A percentile compares a stretch with the other conserved stretches of the same genome.
Evolutionary conservation across 2,797 vertebrate genomes (phyloP).

Genomic region (Hylomyscus alleni): DNA sequence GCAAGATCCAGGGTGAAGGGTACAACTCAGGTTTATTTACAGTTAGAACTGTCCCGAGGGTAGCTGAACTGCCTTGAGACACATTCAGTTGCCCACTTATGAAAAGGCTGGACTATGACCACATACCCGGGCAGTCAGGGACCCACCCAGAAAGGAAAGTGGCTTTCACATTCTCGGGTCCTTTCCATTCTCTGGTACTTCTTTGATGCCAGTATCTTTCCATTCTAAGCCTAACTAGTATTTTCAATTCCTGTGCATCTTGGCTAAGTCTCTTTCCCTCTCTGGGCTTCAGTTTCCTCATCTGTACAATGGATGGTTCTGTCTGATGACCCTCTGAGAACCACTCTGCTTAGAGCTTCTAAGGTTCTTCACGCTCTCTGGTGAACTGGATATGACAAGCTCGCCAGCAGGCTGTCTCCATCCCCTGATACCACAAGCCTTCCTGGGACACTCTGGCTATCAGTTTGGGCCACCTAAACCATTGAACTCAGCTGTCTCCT

Average conservation of each 20-base stretch:
- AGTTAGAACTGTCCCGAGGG: background rate
- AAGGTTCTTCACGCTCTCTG: background rate
- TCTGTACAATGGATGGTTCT: background rate
- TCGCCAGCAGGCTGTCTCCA: background rate
- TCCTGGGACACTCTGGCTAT: background rate
- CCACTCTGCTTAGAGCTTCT: background rate
- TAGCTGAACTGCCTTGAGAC: background rate
- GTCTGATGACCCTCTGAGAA: background rate
- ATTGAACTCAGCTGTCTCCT: background rate
- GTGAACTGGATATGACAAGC: background rate
- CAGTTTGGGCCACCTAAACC: background rate
- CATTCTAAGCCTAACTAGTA: background rate
- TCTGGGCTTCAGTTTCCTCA: background rate
- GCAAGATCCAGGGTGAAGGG: background rate
- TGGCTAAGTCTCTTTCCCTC: background rate
- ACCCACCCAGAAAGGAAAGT: background rate
- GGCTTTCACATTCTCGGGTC: background rate
- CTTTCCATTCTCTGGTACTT: background rate
- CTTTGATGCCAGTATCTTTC: background rate
- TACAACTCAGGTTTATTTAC: background rate
- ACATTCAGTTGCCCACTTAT: background rate
- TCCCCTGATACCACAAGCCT: background rate
- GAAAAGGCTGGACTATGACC: constrained; percentile 23
- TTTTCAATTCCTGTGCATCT: background rate
- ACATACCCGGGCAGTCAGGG: background rate